These are phyloP conservation scores for Apotomis turbidana DNA, from an alignment of 2,888 invertebrate species.

Conservation along the genomic window DNA sequence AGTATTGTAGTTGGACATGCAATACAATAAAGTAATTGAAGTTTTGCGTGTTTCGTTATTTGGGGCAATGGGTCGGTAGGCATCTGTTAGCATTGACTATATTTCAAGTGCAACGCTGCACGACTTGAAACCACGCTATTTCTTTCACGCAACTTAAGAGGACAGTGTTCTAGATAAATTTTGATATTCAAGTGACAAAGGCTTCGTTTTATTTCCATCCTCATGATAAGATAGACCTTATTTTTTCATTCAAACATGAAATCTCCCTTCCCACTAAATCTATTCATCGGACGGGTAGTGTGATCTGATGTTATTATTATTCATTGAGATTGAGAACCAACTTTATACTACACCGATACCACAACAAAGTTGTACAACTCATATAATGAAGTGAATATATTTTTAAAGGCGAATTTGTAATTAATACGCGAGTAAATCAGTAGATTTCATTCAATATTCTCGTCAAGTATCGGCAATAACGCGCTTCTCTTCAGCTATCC, in stretches of 20 bases:
- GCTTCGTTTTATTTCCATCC: not conserved
- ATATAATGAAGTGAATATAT: no score
- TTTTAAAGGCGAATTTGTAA: no score
- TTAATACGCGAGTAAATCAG: not conserved
- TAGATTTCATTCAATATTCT: no score
- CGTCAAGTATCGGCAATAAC: not conserved
- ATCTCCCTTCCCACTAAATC: no score
- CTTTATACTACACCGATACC: no score
- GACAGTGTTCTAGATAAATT: not conserved
- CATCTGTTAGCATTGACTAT: slow-evolving; percentile 28
- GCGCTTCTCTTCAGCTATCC: slow-evolving; percentile 23
- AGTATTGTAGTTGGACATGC: not conserved
- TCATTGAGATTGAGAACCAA: no score
- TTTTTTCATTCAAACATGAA: no score
- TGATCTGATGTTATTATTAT: no score
- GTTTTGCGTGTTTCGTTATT: slow-evolving; percentile 28
- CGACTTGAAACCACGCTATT: slow-evolving; percentile 13
- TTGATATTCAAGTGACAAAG: not conserved
- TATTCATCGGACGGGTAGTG: no score
- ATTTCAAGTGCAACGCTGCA: slow-evolving; percentile 9
- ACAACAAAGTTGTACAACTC: no score
- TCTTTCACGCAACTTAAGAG: slow-evolving; percentile 12
- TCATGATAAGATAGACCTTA: no score
- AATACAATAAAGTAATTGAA: slow-evolving; percentile 1
- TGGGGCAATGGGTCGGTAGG: slow-evolving; percentile 20